A percentile compares a stretch with the other conserved stretches of the same genome.
Evolutionary conservation across 2,797 vertebrate genomes (phyloP).

Genomic region (Phaenicophaeus curvirostris): DNA sequence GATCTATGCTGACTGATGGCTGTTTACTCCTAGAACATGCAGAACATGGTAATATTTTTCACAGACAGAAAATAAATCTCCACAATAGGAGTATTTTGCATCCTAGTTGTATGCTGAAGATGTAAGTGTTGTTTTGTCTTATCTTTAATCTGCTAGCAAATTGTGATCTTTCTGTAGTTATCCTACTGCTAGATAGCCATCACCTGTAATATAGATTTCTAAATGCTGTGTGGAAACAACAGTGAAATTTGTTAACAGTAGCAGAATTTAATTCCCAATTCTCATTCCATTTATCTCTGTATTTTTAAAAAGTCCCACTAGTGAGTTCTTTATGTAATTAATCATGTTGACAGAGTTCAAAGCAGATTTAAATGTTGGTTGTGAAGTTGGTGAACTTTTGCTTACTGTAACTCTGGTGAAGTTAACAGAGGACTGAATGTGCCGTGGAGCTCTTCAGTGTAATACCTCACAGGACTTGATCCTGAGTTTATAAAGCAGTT

Average conservation of each 20-base stretch:
- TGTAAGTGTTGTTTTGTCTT: not conserved
- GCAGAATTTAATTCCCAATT: conserved; percentile 26
- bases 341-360: conserved; percentile 7
- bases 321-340: conserved; percentile 38
- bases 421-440: not conserved
- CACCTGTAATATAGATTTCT: not conserved
- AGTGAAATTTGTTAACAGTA: not conserved
- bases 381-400: not conserved
- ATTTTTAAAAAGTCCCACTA: conserved; percentile 13
- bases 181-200: not conserved
- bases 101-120: not conserved
- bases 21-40: not conserved
- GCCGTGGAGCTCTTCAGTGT: not conserved
- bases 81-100: not conserved
- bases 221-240: not conserved
- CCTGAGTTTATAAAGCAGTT: not conserved
- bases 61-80: not conserved
- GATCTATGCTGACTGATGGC: not conserved
- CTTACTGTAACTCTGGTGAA: not conserved
- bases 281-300: not conserved
- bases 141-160: not conserved
- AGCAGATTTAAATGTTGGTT: not conserved
- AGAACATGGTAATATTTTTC: not conserved
- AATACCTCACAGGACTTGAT: not conserved
- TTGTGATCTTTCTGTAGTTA: not conserved